Evolutionary conservation across 2,797 vertebrate species (phyloP), one percentile per base, ranked within the genome.

Genomic region (Sebastes ruberrimus): DNA sequence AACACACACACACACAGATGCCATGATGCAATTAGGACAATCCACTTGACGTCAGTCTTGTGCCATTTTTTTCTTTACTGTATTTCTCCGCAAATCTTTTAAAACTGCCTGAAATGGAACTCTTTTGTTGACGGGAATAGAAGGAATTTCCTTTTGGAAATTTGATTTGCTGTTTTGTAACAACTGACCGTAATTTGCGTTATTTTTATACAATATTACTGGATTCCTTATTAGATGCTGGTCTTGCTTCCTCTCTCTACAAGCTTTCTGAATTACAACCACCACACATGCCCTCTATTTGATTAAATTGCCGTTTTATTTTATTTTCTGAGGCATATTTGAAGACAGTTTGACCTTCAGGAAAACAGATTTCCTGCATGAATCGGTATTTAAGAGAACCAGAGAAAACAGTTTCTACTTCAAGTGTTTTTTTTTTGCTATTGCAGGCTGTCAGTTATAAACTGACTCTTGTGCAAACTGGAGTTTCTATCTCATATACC

Each of bases 1-100:
- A 52, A 49, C 2, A 6, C 27, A 64, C 23, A 76, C 2, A 3
- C 23, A 64, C 25, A 80, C 32, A 71, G 33, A 67, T 55, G 74
- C 83, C 85, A 78, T 9, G 18, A 78, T 82, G 78, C 83, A 74
- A 8, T 84, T 35, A 60, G 53, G 85, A 92, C 88, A 91, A 89
- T 93, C 88, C 33, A 71, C 65, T 80, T n/a, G 46, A 56, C 7
- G 5, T 75, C 59, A 62, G 74, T 73, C 32, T 68, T 72, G 71
- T 84, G 84, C 81, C 62, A 64, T 86, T 69, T 52, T 23, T 52
- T 18, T 20, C 18, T 61, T 42, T 25, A 62, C 63, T 35, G 13
- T 70, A 28, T 74, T 78, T 71, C 25, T 78, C 22, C 6, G n/a
- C 9, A 69, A 61, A 59, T 38, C 11, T 66, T 65, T 53, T 25